Percentiles rank a stretch among this genome's conserved stretches.
Conservation (phyloP, 2,113 vertebrate species). For the Morphnarchus princeps region DNA sequence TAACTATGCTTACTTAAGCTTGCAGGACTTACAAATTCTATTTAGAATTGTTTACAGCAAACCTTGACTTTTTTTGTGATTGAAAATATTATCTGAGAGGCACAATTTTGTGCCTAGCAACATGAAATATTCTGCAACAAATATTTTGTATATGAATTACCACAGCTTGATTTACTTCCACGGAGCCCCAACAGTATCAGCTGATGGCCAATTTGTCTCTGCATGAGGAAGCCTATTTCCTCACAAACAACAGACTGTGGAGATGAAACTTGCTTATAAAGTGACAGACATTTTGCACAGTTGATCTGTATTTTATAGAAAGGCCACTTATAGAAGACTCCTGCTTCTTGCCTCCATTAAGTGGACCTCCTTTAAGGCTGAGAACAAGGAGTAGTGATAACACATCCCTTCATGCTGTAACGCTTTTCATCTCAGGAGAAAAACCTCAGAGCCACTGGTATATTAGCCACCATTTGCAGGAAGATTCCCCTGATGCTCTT, state of each 20-base stretch:
- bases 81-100: neutral
- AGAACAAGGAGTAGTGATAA: neutral
- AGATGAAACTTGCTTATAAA: neutral
- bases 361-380: neutral
- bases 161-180: neutral
- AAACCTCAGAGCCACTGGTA: neutral
- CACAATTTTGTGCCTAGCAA: neutral
- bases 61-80: neutral
- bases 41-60: neutral
- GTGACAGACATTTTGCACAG: neutral
- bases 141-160: neutral
- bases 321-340: neutral
- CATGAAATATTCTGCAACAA: neutral
- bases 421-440: neutral
- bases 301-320: neutral
- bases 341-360: neutral
- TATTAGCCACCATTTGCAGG: neutral
- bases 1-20: neutral
- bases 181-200: neutral
- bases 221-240: neutral
- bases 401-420: neutral
- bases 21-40: neutral
- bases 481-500: neutral
- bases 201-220: neutral
- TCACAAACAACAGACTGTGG: neutral